phyloP scores from a whole-genome alignment of 2,113 vertebrate species.

The Pseudonaja textilis region DNA sequence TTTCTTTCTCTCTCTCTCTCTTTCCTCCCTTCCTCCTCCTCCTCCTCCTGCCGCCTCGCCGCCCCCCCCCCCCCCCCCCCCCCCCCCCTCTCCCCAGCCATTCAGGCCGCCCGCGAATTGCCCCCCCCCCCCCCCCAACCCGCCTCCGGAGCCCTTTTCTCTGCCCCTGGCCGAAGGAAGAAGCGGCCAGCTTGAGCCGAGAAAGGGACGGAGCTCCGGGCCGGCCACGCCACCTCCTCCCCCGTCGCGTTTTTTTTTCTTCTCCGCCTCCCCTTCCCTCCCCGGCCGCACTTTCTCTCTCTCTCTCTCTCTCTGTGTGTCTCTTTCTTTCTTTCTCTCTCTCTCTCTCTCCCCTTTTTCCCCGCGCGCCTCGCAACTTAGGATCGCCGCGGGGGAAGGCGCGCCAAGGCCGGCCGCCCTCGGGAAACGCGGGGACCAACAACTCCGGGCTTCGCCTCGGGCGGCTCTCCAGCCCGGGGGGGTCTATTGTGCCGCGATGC shows the following conservation, averaged over 20 bases:
- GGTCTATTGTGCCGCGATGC: neutral
- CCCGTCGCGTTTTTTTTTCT: too few species aligned
- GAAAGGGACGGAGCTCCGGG: neutral
- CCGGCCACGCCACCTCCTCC: neutral
- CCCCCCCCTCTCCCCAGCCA: neutral
- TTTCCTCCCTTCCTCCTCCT: neutral
- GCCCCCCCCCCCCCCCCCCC: too few species aligned
- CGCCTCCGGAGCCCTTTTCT: neutral
- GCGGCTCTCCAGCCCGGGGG: neutral
- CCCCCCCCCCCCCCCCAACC: too few species aligned
- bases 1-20: conserved; percentile 34
- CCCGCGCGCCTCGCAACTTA: neutral
- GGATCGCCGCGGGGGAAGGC: neutral
- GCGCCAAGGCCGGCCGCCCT: too few species aligned
- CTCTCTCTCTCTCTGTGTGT: neutral
- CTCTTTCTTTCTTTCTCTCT: too few species aligned
- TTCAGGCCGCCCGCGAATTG: neutral
- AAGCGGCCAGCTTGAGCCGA: neutral
- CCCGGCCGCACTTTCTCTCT: neutral
- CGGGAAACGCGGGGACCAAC: neutral
- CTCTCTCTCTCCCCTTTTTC: neutral
- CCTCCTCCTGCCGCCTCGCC: neutral
- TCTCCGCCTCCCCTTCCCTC: neutral
- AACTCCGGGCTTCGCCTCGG: neutral
- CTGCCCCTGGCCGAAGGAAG: neutral